A percentile compares a stretch with the other conserved stretches of the same genome.
Evolutionary conservation across 2,797 vertebrate genomes (phyloP).

Genomic region (Trachurus trachurus): DNA sequence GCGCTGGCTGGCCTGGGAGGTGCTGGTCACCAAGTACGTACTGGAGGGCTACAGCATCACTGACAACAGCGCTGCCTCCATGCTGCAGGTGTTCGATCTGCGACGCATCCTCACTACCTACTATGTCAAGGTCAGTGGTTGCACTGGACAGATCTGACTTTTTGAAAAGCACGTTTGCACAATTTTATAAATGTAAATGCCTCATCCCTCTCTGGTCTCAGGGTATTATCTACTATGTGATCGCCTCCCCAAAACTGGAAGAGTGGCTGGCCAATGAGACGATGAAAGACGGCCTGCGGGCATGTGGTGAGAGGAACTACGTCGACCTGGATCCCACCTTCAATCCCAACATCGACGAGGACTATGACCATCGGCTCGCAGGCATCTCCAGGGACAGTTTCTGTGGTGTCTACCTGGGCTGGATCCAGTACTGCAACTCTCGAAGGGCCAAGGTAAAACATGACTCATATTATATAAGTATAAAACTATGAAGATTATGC

Average conservation of each 20-base stretch:
- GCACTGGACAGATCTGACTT: not conserved
- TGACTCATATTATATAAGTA: no score
- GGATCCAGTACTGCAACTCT: slow-evolving; percentile 98
- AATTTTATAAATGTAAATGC: not conserved
- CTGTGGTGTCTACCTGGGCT: slow-evolving; percentile 94
- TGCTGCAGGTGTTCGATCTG: slow-evolving; percentile 98
- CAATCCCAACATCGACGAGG: slow-evolving; percentile 98
- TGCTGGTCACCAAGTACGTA: slow-evolving; percentile 97
- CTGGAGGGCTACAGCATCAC: slow-evolving; percentile 98
- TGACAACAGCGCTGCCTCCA: slow-evolving; percentile 97
- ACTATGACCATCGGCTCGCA: slow-evolving; percentile 96
- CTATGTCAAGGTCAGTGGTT: slow-evolving; percentile 92
- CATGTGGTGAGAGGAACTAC: slow-evolving; percentile 93
- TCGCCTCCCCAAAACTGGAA: slow-evolving; percentile 93
- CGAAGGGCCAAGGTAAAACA: slow-evolving; percentile 90
- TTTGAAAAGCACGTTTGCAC: not conserved
- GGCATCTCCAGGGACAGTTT: slow-evolving; percentile 98
- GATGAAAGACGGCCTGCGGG: slow-evolving; percentile 94
- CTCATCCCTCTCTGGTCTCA: slow-evolving; percentile 59
- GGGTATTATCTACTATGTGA: slow-evolving; percentile 98
- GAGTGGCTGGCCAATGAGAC: slow-evolving; percentile 98
- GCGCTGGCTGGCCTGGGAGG: slow-evolving; percentile 98
- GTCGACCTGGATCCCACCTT: slow-evolving; percentile 98
- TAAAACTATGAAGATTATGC: no score
- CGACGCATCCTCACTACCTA: slow-evolving; percentile 98